Evolutionary conservation across 2,888 invertebrate genomes (phyloP).

Genomic region (Epiblema foenella): DNA sequence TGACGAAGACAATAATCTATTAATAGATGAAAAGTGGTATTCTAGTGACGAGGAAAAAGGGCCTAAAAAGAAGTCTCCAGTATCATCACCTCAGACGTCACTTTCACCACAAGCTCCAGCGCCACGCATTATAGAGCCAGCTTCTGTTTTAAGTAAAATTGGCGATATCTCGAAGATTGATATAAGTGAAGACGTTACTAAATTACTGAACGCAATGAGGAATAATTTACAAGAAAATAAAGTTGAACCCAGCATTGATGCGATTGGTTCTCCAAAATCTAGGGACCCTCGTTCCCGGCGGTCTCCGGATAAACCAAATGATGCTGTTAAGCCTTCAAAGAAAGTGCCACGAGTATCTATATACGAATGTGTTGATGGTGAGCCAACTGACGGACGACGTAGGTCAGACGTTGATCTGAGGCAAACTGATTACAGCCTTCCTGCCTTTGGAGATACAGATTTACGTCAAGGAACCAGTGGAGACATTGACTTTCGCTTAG

Average conservation of each 20-base stretch:
- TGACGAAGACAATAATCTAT: constrained; percentile 85
- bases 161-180: constrained; percentile 90
- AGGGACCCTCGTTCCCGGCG: constrained; percentile 75
- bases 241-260: constrained; percentile 57
- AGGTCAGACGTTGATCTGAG: constrained; percentile 82
- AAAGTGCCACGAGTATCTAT: constrained; percentile 81
- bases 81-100: constrained; percentile 64
- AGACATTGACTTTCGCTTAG: constrained; percentile 91
- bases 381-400: constrained; percentile 77
- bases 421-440: constrained; percentile 81
- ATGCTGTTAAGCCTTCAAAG: constrained; percentile 56
- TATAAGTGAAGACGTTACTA: constrained; percentile 89
- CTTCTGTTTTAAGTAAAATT: constrained; percentile 85
- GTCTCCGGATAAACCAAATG: constrained; percentile 70
- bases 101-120: constrained; percentile 60
- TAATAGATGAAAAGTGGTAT: constrained; percentile 89
- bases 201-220: constrained; percentile 87
- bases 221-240: constrained; percentile 75
- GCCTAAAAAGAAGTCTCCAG: constrained; percentile 70
- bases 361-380: constrained; percentile 85
- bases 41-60: constrained; percentile 91
- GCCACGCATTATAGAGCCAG: constrained; percentile 83
- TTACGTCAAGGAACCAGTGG: constrained; percentile 83
- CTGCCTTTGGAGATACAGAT: constrained; percentile 87
- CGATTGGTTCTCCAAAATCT: constrained; percentile 60